A percentile compares a stretch with the other conserved stretches of the same genome.
These are phyloP conservation scores for Didymodactylos carnosus DNA, from an alignment of 2,888 invertebrate genomes.

Conservation along the genomic window DNA sequence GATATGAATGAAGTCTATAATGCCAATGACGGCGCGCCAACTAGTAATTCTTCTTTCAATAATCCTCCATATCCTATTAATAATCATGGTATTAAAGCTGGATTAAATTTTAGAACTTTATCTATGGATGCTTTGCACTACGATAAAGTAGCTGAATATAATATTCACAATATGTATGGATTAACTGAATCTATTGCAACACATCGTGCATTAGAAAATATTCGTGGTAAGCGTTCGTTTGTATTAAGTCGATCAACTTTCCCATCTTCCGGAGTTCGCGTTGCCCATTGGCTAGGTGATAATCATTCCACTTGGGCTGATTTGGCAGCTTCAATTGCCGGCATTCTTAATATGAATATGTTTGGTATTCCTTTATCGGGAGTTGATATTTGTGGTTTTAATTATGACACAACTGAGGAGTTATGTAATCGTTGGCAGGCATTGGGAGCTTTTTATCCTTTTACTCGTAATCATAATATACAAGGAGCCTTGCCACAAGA, in stretches of 20 bases:
- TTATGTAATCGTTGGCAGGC: conserved; percentile 32
- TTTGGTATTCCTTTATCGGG: conserved; percentile 31
- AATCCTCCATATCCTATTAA: no score
- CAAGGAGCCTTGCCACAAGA: no score
- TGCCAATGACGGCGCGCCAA: no score
- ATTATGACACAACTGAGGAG: conserved; percentile 24
- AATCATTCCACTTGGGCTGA: conserved; percentile 31
- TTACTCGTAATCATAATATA: conserved; percentile 33
- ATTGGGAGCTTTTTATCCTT: conserved; percentile 31
- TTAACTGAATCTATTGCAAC: conserved; percentile 21
- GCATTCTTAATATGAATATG: conserved; percentile 18
- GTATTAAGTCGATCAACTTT: conserved; percentile 24
- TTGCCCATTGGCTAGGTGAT: conserved; percentile 32
- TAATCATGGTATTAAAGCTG: no score
- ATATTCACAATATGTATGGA: conserved; percentile 27
- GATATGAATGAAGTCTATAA: no score
- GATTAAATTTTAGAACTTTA: no score
- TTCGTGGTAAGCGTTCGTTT: conserved; percentile 15
- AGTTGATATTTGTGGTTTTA: conserved; percentile 33
- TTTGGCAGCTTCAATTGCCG: conserved; percentile 43
- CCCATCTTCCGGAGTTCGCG: conserved; percentile 23
- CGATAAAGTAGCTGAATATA: no score
- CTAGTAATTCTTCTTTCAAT: no score
- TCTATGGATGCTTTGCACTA: no score
- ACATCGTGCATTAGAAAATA: conserved; percentile 19